Conservation (phyloP, 2,113 vertebrate species). For the Takifugu flavidus region DNA sequence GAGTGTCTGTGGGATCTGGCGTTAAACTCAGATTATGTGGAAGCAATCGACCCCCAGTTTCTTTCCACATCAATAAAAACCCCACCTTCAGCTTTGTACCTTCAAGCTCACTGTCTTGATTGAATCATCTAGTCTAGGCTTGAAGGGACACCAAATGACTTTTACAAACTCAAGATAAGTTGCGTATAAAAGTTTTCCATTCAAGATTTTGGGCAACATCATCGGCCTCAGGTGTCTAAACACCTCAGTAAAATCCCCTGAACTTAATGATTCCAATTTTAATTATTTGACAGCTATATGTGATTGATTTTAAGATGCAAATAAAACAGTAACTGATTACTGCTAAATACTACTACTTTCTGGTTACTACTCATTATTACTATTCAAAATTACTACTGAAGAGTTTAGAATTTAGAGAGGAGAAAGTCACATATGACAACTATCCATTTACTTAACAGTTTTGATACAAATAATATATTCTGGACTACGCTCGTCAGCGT, state of each 20-base stretch:
- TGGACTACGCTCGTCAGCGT: conserved; percentile 16
- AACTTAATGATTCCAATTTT: no score
- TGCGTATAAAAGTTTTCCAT: not conserved
- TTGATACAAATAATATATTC: conserved; percentile 51
- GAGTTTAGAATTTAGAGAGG: conserved; percentile 25
- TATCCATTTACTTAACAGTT: conserved; percentile 63
- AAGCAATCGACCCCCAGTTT: conserved; percentile 50
- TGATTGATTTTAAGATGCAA: no score
- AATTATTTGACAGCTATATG: no score
- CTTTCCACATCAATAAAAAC: conserved; percentile 74
- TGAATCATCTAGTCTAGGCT: conserved; percentile 50
- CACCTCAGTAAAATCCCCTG: conserved; percentile 8
- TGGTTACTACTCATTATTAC: no score
- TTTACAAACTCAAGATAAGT: not conserved
- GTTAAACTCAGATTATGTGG: conserved; percentile 52
- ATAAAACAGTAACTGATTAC: no score
- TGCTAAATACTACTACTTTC: no score
- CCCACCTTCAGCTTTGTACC: conserved; percentile 54
- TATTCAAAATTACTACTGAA: no score
- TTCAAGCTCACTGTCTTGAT: conserved; percentile 59
- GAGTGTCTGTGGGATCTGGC: conserved; percentile 61
- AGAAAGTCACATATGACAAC: conserved; percentile 74
- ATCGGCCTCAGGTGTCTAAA: not conserved
- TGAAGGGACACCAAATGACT: conserved; percentile 1
- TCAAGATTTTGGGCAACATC: not conserved